Conservation (phyloP, 2,888 invertebrate species). For the Erebia epiphron region DNA sequence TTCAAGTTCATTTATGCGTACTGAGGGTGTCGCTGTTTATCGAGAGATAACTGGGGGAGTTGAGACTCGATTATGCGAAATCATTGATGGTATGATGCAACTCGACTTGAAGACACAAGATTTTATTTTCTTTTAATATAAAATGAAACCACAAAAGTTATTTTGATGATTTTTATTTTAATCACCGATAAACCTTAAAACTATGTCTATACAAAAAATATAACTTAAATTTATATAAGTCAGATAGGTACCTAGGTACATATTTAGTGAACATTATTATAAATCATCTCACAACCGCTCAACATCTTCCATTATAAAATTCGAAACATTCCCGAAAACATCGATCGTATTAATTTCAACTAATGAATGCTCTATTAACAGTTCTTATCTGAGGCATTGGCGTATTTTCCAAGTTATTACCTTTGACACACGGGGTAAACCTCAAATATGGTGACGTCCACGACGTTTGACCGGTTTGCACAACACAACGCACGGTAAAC, state of each 20-base stretch:
- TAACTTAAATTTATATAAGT: conserved; percentile 74
- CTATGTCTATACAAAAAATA: conserved; percentile 81
- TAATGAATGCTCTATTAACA: conserved; percentile 51
- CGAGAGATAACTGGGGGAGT: neutral
- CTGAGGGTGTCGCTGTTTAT: neutral
- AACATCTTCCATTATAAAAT: conserved; percentile 70
- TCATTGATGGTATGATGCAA: too few relatives aligned
- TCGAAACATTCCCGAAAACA: conserved; percentile 70
- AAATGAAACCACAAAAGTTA: conserved; percentile 44
- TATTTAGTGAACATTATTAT: conserved; percentile 81
- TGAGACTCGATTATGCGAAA: neutral
- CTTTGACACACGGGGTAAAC: too few relatives aligned
- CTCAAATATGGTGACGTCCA: too few relatives aligned
- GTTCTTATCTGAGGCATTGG: conserved; percentile 42
- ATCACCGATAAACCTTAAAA: conserved; percentile 74
- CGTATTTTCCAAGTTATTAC: too few relatives aligned
- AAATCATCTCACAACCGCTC: conserved; percentile 83
- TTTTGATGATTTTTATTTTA: conserved; percentile 72
- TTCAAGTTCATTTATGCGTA: too few relatives aligned
- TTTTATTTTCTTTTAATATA: conserved; percentile 22
- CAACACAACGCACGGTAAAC: too few relatives aligned
- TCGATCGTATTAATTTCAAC: conserved; percentile 63
- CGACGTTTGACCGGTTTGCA: too few relatives aligned
- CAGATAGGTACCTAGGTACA: too few relatives aligned
- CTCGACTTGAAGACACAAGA: neutral